A percentile compares a stretch with the other conserved stretches of the same genome.
These are phyloP conservation scores for Crypturellus tataupa DNA, from an alignment of 2,797 vertebrate genomes.

Conservation along the genomic window DNA sequence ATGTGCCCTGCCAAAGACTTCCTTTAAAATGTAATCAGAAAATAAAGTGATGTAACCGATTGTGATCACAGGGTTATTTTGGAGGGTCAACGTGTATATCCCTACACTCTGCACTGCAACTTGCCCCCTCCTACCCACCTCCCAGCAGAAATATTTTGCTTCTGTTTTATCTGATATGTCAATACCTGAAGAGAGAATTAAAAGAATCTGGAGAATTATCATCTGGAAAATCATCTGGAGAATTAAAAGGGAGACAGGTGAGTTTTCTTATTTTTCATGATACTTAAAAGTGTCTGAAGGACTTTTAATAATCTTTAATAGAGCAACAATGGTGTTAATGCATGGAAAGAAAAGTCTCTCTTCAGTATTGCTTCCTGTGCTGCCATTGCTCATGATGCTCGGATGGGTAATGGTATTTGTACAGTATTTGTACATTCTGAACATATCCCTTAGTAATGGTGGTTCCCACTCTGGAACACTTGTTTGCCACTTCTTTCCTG, in stretches of 20 bases:
- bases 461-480: neutral
- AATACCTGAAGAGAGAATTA: no score
- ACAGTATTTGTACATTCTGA: fast-evolving
- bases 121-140: no score
- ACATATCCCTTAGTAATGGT: neutral
- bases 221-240: no score
- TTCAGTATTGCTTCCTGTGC: neutral
- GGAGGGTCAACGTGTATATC: neutral
- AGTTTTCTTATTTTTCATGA: neutral
- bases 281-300: neutral
- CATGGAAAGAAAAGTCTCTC: neutral
- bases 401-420: neutral
- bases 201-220: no score
- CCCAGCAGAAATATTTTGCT: neutral
- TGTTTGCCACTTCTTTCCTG: neutral
- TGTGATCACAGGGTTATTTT: neutral
- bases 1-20: neutral
- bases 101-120: no score
- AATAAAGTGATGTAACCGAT: neutral
- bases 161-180: no score
- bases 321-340: neutral
- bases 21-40: neutral
- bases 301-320: neutral
- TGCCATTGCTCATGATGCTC: neutral
- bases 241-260: no score